Conservation (phyloP, 2,113 vertebrate species). For the Holacanthus passer region DNA sequence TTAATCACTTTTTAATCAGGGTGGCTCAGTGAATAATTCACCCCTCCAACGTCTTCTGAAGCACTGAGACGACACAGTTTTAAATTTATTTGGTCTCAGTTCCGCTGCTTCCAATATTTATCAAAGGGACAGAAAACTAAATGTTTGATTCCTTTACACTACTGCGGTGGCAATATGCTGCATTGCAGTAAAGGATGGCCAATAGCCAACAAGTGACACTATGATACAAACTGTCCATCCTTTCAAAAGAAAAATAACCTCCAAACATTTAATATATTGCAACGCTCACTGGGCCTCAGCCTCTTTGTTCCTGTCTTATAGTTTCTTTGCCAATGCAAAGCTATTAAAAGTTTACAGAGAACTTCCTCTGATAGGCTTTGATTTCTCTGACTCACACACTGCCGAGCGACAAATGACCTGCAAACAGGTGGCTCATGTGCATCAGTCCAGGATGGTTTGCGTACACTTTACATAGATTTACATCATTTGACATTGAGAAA, state of each 20-base stretch:
- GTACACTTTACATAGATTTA: constrained; percentile 77
- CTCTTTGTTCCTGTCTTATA: constrained; percentile 8
- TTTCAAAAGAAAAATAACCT: constrained; percentile 50
- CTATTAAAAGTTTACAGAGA: background rate
- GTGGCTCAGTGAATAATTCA: constrained; percentile 66
- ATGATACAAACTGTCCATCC: constrained; percentile 47
- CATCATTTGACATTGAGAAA: constrained; percentile 68
- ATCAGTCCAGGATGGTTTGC: constrained; percentile 43
- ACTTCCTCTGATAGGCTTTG: background rate
- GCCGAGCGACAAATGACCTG: constrained; percentile 5
- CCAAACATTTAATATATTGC: constrained; percentile 3
- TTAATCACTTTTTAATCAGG: constrained; percentile 72
- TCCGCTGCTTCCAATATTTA: constrained; percentile 40
- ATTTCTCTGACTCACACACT: constrained; percentile 13
- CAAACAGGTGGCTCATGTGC: constrained; percentile 46
- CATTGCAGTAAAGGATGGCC: constrained; percentile 75
- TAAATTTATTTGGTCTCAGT: constrained; percentile 30
- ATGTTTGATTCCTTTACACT: constrained; percentile 58
- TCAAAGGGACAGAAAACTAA: constrained; percentile 36
- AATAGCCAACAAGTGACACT: constrained; percentile 64
- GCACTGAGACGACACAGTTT: constrained; percentile 43
- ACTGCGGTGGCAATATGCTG: constrained; percentile 65
- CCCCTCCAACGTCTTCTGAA: constrained; percentile 49
- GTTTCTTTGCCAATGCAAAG: constrained; percentile 12
- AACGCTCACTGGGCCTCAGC: constrained; percentile 4